Evolutionary conservation across 53 echinoderm and acorn worm genomes (phyloP).

Genomic region (Holothuria scabra): DNA sequence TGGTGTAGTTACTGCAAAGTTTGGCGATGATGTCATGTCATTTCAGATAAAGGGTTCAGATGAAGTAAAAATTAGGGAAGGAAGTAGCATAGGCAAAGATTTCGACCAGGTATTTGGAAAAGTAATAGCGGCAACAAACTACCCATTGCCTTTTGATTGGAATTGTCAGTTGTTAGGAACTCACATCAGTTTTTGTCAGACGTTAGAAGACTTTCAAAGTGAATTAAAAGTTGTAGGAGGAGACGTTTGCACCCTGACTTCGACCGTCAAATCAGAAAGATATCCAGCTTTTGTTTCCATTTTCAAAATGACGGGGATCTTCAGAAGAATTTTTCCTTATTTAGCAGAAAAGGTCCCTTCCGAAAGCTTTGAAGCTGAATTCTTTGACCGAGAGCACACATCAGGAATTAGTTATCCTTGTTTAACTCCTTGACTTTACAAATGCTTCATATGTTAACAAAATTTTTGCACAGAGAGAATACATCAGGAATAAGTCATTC

Average conservation of each 20-base stretch:
- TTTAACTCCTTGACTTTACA: background rate
- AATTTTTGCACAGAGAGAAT: too few species aligned
- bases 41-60: background rate
- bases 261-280: background rate
- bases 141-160: conserved; percentile 14
- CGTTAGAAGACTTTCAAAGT: background rate
- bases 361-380: conserved; percentile 17
- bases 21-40: background rate
- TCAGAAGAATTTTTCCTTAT: background rate
- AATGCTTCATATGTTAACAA: too few species aligned
- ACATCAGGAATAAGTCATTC: too few species aligned
- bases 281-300: background rate
- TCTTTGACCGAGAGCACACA: background rate
- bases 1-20: background rate
- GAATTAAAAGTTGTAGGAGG: background rate
- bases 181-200: background rate
- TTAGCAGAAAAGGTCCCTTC: background rate
- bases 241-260: background rate
- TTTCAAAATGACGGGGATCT: background rate
- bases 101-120: background rate
- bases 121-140: background rate
- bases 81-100: background rate
- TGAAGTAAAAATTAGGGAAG: background rate
- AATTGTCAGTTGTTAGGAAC: background rate
- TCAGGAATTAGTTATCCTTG: conserved; percentile 11